phyloP scores from a whole-genome alignment of 2,797 vertebrate species.

The Lagocephalus sceleratus region DNA sequence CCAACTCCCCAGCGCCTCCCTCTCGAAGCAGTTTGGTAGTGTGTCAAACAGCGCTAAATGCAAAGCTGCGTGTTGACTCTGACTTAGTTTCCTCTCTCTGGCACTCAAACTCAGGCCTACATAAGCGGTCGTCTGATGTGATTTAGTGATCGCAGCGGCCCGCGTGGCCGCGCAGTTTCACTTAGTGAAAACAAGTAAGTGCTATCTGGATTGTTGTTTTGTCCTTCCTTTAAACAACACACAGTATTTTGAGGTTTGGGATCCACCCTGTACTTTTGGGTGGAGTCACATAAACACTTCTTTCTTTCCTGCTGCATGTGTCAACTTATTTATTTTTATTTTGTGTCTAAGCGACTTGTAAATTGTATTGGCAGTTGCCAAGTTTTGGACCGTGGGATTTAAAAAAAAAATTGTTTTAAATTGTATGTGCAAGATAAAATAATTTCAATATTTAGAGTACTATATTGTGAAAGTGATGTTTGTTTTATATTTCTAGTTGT shows the following conservation, averaged over 20 bases:
- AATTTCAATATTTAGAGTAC: background rate
- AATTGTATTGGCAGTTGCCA: background rate
- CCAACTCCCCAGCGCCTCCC: conserved; percentile 9
- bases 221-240: conserved; percentile 60
- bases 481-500: background rate
- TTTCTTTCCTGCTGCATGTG: conserved; percentile 34
- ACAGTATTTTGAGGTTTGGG: conserved; percentile 70
- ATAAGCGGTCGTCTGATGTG: conserved; percentile 4
- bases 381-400: too few species aligned
- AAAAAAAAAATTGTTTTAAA: too few species aligned
- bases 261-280: conserved; percentile 76
- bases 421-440: too few species aligned
- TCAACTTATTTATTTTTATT: conserved; percentile 33
- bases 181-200: conserved; percentile 26
- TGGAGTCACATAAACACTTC: conserved; percentile 61
- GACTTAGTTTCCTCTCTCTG: conserved; percentile 2
- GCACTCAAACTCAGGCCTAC: conserved; percentile 23
- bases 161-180: background rate
- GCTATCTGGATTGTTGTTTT: conserved; percentile 51
- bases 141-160: conserved; percentile 5
- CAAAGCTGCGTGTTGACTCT: background rate
- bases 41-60: conserved; percentile 36
- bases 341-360: background rate
- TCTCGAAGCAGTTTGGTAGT: conserved; percentile 29
- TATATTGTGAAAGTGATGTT: background rate